These are phyloP conservation scores for Zaprionus vittiger DNA, from an alignment of 1,140 invertebrate genomes.

Conservation along the genomic window DNA sequence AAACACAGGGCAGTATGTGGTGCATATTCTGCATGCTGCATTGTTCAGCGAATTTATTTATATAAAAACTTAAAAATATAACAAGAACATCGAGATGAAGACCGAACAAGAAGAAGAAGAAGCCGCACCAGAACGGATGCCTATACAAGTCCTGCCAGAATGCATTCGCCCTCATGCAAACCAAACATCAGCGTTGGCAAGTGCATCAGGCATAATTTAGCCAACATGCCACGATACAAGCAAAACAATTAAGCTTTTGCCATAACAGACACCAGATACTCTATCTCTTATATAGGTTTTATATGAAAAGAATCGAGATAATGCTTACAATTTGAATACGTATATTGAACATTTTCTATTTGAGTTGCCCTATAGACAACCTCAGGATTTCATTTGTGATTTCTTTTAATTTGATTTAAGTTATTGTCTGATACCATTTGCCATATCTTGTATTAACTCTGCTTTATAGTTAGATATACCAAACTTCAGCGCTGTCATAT, in stretches of 20 bases:
- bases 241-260: constrained; percentile 36
- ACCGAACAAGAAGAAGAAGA: not conserved
- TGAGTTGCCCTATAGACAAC: no score
- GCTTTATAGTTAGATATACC: not conserved
- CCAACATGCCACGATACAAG: constrained; percentile 69
- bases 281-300: not conserved
- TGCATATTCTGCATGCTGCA: constrained; percentile 33
- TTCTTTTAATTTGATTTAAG: not conserved
- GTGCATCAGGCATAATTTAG: constrained; percentile 68
- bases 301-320: not conserved
- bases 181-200: constrained; percentile 58
- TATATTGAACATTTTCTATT: no score
- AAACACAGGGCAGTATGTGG: constrained; percentile 47
- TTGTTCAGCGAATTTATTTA: constrained; percentile 70
- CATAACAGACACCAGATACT: constrained; percentile 27
- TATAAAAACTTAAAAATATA: constrained; percentile 83
- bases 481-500: not conserved
- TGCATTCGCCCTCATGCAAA: constrained; percentile 66
- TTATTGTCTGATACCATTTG: not conserved
- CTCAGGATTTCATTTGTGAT: not conserved
- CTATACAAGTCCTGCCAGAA: constrained; percentile 77
- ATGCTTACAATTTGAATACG: no score
- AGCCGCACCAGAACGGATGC: constrained; percentile 60
- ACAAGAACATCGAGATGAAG: constrained; percentile 35
- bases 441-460: not conserved